Evolutionary conservation across 1,140 invertebrate species (phyloP).

Genomic region (Heliconius melpomene): DNA sequence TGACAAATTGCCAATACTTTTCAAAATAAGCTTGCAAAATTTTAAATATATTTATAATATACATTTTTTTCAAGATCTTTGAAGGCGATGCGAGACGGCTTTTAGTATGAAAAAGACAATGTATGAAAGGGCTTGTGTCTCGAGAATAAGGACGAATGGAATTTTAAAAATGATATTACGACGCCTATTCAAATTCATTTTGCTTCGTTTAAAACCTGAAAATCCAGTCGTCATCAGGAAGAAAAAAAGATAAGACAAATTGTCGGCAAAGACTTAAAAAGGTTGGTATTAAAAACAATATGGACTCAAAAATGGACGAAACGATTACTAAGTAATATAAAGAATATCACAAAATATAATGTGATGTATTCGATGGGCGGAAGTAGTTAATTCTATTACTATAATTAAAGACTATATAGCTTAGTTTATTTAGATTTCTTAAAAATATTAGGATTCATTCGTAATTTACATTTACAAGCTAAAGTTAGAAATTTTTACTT

Average conservation of each 20-base stretch:
- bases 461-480: conserved; percentile 55
- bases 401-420: conserved; percentile 43
- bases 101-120: background rate
- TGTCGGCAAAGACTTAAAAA: background rate
- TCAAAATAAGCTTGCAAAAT: background rate
- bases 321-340: conserved; percentile 16
- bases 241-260: background rate
- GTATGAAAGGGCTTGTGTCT: conserved; percentile 6
- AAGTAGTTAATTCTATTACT: conserved; percentile 32
- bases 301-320: conserved; percentile 24
- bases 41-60: conserved; percentile 4
- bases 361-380: conserved; percentile 38
- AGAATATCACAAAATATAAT: conserved; percentile 16
- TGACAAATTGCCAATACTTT: background rate
- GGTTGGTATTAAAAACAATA: background rate
- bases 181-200: background rate
- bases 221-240: background rate
- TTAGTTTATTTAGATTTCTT: conserved; percentile 50
- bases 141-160: conserved; percentile 5
- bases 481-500: conserved; percentile 13
- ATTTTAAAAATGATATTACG: conserved; percentile 7
- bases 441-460: conserved; percentile 66
- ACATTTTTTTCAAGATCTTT: background rate
- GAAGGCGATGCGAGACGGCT: background rate
- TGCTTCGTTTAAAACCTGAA: background rate